Evolutionary conservation across 2,888 invertebrate species (phyloP).

Genomic region (Cephus runcator): DNA sequence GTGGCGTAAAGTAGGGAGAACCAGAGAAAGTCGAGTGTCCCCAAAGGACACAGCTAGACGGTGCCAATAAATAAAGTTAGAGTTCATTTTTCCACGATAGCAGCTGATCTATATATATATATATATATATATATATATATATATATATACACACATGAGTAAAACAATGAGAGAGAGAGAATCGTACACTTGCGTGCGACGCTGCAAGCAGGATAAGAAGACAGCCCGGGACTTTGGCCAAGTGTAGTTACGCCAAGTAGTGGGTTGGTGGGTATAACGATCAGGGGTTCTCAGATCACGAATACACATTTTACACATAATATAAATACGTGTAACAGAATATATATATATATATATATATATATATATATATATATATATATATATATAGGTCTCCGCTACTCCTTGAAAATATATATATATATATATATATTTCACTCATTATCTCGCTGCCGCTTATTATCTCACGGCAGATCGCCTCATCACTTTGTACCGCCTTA

Average conservation of each 20-base stretch:
- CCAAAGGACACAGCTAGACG: too few relatives aligned
- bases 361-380: too few relatives aligned
- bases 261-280: constrained; percentile 28
- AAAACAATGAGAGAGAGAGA: constrained; percentile 6
- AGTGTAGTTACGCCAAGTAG: constrained; percentile 15
- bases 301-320: not conserved
- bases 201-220: constrained; percentile 23
- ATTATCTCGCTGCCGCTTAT: constrained; percentile 27
- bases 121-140: too few relatives aligned
- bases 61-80: too few relatives aligned
- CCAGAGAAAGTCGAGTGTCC: not conserved
- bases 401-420: not conserved
- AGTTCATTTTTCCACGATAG: too few relatives aligned
- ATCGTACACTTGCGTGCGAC: not conserved
- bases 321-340: not conserved
- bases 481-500: constrained; percentile 27
- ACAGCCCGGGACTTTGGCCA: constrained; percentile 30
- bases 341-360: too few relatives aligned
- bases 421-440: constrained; percentile 24
- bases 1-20: not conserved
- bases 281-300: constrained; percentile 29
- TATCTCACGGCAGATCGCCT: constrained; percentile 35
- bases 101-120: too few relatives aligned
- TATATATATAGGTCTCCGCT: not conserved
- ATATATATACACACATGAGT: too few relatives aligned